phyloP scores from a whole-genome alignment of 2,797 vertebrate species.

The Sebastes trivittatus region DNA sequence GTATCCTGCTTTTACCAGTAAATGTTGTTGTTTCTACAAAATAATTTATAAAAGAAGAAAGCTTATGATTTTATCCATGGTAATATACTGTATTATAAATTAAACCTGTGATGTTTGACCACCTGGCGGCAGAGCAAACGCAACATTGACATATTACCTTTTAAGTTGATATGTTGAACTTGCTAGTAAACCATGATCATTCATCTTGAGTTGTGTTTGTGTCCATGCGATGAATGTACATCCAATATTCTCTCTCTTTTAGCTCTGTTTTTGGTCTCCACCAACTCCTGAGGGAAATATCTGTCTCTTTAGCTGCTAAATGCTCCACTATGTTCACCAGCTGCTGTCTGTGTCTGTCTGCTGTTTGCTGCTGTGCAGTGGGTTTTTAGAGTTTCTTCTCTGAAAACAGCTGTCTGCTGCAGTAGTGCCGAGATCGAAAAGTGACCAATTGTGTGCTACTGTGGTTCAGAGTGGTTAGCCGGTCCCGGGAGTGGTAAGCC shows the following conservation, averaged over 20 bases:
- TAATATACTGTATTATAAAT: background rate
- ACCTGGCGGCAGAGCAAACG: background rate
- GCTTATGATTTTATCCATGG: background rate
- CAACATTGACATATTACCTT: background rate
- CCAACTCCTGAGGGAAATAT: background rate
- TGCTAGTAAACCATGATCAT: background rate
- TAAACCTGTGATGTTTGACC: background rate
- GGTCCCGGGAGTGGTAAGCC: too few species aligned
- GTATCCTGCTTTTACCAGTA: background rate
- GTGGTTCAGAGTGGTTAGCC: too few species aligned
- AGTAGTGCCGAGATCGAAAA: too few species aligned
- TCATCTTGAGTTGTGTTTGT: background rate
- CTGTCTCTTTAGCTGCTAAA: background rate
- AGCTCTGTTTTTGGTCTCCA: background rate
- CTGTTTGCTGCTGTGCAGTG: background rate
- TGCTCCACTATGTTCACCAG: background rate
- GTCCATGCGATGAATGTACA: background rate
- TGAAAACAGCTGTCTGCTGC: background rate
- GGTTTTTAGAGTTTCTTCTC: background rate
- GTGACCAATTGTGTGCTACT: too few species aligned
- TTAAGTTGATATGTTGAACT: background rate
- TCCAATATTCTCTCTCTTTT: background rate
- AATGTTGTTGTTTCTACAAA: background rate
- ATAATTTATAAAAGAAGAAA: background rate
- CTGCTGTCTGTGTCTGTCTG: background rate